A percentile compares a stretch with the other conserved stretches of the same genome.
Conservation (phyloP, 2,113 vertebrate genomes). For the Dicrurus megarhynchus region DNA sequence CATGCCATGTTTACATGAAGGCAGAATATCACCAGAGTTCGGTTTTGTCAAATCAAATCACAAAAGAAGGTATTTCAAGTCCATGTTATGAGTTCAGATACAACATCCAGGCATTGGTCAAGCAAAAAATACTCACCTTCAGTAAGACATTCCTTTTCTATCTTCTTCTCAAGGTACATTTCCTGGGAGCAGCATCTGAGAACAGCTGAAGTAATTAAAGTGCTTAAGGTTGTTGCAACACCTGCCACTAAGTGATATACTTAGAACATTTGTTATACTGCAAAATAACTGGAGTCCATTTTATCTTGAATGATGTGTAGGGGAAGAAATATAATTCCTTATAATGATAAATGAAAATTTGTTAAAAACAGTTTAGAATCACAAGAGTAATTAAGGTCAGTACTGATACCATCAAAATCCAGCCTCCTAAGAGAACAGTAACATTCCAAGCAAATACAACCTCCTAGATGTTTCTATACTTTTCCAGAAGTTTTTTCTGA, state of each 20-base stretch:
- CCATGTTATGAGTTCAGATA: neutral
- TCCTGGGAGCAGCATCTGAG: neutral
- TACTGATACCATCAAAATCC: neutral
- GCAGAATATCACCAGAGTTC: accelerated
- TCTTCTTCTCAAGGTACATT: neutral
- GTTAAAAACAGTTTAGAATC: neutral
- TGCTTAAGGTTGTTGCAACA: neutral
- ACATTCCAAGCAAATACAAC: neutral
- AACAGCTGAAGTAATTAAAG: neutral
- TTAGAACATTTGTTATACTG: neutral
- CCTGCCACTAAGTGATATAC: neutral
- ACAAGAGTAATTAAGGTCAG: neutral
- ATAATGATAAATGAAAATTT: neutral
- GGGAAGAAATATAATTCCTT: neutral
- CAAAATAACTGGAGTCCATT: neutral
- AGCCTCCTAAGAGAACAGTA: neutral
- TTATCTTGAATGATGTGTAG: neutral
- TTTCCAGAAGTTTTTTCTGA: neutral
- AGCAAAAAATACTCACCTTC: neutral
- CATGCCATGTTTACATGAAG: neutral
- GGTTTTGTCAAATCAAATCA: neutral
- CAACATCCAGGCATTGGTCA: neutral
- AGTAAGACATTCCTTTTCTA: neutral
- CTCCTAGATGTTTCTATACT: neutral
- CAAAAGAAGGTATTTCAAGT: neutral